Conservation (phyloP, 1,140 invertebrate genomes). For the Trichomalopsis sarcophagae region DNA sequence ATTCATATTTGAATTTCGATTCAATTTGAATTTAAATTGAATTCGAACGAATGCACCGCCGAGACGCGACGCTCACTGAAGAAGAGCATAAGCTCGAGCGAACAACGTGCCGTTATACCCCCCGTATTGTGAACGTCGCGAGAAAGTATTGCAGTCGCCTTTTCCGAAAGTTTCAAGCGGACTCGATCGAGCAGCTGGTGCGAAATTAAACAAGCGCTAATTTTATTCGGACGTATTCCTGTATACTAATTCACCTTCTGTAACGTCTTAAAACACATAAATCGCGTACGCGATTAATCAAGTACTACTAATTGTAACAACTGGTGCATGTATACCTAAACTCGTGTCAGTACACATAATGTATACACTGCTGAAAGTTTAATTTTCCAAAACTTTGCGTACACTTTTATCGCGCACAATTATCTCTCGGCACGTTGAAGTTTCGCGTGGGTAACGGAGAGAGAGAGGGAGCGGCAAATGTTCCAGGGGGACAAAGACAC, state of each 20-base stretch:
- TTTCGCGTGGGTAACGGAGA: neutral
- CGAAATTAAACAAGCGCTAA: neutral
- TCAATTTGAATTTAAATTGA: constrained; percentile 40
- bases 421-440: neutral
- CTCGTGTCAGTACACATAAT: too few relatives aligned
- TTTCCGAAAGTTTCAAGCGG: neutral
- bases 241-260: too few relatives aligned
- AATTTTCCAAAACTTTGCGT: neutral
- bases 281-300: neutral
- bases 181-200: neutral
- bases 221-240: neutral
- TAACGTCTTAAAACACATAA: too few relatives aligned
- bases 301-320: neutral
- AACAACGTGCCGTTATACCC: neutral
- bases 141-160: neutral
- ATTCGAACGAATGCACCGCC: neutral
- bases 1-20: constrained; percentile 23
- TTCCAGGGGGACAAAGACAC: neutral
- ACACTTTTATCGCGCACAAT: neutral
- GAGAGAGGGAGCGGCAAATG: neutral
- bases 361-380: neutral
- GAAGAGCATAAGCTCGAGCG: neutral
- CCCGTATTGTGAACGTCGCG: neutral
- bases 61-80: neutral
- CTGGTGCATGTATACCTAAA: neutral